phyloP scores from a whole-genome alignment of 1,140 invertebrate genomes.

The Lordiphosa clarofinis region DNA sequence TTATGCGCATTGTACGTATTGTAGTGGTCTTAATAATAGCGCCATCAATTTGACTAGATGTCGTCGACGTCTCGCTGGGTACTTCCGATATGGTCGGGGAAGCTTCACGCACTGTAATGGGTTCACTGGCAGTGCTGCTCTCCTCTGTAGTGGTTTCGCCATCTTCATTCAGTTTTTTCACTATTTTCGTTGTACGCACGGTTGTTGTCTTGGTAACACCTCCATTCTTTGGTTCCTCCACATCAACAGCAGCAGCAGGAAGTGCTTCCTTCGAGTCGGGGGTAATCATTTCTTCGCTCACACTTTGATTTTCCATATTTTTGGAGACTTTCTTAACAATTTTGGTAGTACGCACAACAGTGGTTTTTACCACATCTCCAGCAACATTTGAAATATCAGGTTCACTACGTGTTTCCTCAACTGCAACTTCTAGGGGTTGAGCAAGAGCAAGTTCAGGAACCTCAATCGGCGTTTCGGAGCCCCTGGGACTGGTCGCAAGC shows the following conservation, averaged over 20 bases:
- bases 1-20: conserved; percentile 74
- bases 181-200: conserved; percentile 66
- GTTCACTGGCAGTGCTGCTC: conserved; percentile 55
- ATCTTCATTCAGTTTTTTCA: conserved; percentile 63
- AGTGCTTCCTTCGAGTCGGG: conserved; percentile 9
- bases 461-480: conserved; percentile 5
- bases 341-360: conserved; percentile 72
- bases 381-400: conserved; percentile 5
- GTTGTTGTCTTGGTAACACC: conserved; percentile 75
- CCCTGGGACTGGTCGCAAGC: conserved; percentile 4
- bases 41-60: conserved; percentile 73
- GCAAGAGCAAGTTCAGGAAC: not conserved
- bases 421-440: conserved; percentile 9
- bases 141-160: conserved; percentile 62
- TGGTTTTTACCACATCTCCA: conserved; percentile 71
- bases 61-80: conserved; percentile 64
- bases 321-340: conserved; percentile 69
- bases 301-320: conserved; percentile 46
- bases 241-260: conserved; percentile 5
- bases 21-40: conserved; percentile 78
- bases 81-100: conserved; percentile 62
- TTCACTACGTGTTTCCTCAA: conserved; percentile 18
- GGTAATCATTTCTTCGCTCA: conserved; percentile 8
- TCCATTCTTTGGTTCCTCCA: conserved; percentile 27
- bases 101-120: conserved; percentile 52